phyloP scores from a whole-genome alignment of 2,797 vertebrate genomes.

The Adrianichthys oophorus region DNA sequence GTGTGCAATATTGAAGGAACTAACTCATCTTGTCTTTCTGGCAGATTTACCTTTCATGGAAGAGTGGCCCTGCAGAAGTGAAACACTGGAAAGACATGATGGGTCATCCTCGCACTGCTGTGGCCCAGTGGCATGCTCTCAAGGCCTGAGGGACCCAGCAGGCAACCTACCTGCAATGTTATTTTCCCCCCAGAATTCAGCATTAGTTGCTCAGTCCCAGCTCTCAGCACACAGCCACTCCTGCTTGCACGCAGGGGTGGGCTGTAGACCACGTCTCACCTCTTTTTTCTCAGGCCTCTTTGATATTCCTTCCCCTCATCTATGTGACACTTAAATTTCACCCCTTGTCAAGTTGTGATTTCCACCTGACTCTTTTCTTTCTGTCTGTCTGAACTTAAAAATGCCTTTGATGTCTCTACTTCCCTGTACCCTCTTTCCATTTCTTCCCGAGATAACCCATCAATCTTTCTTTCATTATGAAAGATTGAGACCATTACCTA shows the following conservation, averaged over 20 bases:
- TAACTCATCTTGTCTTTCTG: conserved; percentile 24
- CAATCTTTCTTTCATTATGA: conserved; percentile 28
- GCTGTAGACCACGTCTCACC: conserved; percentile 58
- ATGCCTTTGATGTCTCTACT: conserved; percentile 58
- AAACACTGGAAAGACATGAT: conserved; percentile 99
- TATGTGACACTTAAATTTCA: conserved; percentile 49
- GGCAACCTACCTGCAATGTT: conserved; percentile 50
- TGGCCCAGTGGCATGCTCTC: conserved; percentile 98
- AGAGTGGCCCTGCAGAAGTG: conserved; percentile 96
- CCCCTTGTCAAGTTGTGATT: conserved; percentile 51
- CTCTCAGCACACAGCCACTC: conserved; percentile 39
- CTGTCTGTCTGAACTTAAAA: conserved; percentile 53
- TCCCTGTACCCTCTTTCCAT: conserved; percentile 39
- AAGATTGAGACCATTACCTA: conserved; percentile 15
- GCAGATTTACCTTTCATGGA: conserved; percentile 99
- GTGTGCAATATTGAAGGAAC: conserved; percentile 11
- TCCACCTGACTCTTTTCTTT: conserved; percentile 46
- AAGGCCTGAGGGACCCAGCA: conserved; percentile 85
- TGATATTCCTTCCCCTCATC: conserved; percentile 60
- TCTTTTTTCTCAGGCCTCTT: conserved; percentile 76
- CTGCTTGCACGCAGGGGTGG: conserved; percentile 28
- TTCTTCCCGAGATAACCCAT: conserved; percentile 22
- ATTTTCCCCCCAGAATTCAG: conserved; percentile 37
- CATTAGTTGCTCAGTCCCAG: conserved; percentile 39
- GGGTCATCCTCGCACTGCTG: conserved; percentile 89